phyloP scores from a whole-genome alignment of 2,797 vertebrate species.

The Menidia menidia region DNA sequence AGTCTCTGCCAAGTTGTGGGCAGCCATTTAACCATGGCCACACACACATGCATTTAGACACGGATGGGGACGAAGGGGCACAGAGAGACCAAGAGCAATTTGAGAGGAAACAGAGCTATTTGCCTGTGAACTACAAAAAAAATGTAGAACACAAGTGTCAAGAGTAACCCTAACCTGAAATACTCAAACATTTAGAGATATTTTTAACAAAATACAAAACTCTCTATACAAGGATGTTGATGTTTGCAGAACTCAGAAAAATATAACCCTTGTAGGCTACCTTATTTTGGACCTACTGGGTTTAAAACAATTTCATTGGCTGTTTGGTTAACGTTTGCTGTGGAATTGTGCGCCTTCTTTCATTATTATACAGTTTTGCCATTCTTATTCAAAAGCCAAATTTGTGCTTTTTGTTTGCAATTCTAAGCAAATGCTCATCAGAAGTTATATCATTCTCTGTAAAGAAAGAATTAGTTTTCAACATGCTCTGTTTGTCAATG shows the following conservation, averaged over 20 bases:
- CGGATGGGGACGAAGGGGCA: conserved; percentile 24
- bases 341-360: too few relatives aligned
- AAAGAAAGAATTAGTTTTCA: too few relatives aligned
- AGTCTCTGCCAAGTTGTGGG: conserved; percentile 73
- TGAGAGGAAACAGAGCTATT: conserved; percentile 30
- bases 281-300: too few relatives aligned
- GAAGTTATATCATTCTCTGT: too few relatives aligned
- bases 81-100: conserved; percentile 23
- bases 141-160: neutral
- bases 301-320: too few relatives aligned
- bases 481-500: too few relatives aligned
- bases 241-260: neutral
- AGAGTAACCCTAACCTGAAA: neutral
- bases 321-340: too few relatives aligned
- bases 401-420: too few relatives aligned
- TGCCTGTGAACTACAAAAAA: conserved; percentile 13
- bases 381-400: too few relatives aligned
- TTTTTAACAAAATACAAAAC: conserved; percentile 4
- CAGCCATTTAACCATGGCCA: conserved; percentile 59
- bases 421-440: too few relatives aligned
- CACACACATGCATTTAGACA: conserved; percentile 26
- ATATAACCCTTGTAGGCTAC: too few relatives aligned
- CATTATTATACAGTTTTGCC: too few relatives aligned
- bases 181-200: neutral
- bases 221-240: neutral